Conservation (phyloP, 2,113 vertebrate genomes). For the Myotis brandtii region DNA sequence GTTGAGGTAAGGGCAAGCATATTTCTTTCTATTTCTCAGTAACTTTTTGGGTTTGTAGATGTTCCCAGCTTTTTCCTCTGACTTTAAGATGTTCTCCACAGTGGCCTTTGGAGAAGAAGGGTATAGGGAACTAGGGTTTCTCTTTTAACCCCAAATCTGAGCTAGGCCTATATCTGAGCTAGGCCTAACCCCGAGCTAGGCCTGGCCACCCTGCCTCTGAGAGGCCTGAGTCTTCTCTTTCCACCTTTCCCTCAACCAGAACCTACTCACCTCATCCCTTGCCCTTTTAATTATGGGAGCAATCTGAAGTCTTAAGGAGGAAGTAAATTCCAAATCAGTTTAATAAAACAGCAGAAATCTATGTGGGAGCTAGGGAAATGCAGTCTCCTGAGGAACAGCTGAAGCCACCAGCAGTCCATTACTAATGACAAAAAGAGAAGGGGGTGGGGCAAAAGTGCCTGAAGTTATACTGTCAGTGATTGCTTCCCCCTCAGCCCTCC, state of each 20-base stretch:
- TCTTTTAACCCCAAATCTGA: conserved; percentile 4
- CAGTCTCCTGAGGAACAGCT: neutral
- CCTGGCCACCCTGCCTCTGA: neutral
- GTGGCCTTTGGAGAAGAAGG: neutral
- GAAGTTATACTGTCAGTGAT: neutral
- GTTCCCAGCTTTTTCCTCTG: neutral
- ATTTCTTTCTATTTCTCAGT: neutral
- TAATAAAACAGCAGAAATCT: neutral
- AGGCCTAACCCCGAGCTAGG: neutral
- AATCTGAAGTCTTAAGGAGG: conserved; percentile 12
- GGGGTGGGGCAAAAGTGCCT: neutral
- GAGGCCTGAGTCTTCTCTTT: neutral
- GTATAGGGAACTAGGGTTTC: neutral
- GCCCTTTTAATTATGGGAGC: neutral
- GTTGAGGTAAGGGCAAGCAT: neutral
- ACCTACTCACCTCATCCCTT: neutral
- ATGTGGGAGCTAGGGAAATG: neutral
- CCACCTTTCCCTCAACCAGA: neutral
- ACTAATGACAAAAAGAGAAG: neutral
- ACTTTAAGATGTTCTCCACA: neutral
- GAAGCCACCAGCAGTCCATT: neutral
- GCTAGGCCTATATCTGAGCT: neutral
- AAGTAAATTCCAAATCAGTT: neutral
- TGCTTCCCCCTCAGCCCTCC: neutral
- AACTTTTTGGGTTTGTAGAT: neutral